phyloP scores from a whole-genome alignment of 2,113 vertebrate genomes.

The Sminthopsis crassicaudata region DNA sequence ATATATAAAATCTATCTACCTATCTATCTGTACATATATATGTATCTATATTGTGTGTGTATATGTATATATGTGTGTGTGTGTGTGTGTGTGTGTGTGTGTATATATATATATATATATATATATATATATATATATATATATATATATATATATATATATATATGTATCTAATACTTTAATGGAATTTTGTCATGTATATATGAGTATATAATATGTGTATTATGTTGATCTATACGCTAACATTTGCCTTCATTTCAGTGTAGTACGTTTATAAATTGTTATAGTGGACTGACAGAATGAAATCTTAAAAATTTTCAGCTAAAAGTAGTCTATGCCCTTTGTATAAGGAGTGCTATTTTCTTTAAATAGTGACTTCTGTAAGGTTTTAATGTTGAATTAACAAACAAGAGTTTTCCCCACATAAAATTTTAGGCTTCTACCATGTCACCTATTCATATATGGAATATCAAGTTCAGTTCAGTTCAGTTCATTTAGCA shows the following conservation, averaged over 20 bases:
- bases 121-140: neutral
- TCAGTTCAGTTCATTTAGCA: neutral
- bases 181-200: neutral
- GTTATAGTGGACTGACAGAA: neutral
- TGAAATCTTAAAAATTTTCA: slow-evolving; percentile 2
- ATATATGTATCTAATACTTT: neutral
- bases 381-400: neutral
- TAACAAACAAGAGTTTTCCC: neutral
- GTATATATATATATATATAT: neutral
- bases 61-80: neutral
- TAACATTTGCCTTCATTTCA: slow-evolving; percentile 11
- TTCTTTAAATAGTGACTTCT: neutral
- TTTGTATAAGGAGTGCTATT: neutral
- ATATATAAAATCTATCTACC: no score
- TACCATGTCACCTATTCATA: neutral
- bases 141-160: neutral
- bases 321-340: neutral
- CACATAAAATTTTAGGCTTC: neutral
- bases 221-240: neutral
- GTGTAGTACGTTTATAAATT: neutral
- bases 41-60: neutral
- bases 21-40: neutral
- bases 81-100: no score
- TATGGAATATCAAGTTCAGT: slow-evolving; percentile 25
- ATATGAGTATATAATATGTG: neutral